Evolutionary conservation across 2,113 vertebrate genomes (phyloP).

Genomic region (Notothenia coriiceps): DNA sequence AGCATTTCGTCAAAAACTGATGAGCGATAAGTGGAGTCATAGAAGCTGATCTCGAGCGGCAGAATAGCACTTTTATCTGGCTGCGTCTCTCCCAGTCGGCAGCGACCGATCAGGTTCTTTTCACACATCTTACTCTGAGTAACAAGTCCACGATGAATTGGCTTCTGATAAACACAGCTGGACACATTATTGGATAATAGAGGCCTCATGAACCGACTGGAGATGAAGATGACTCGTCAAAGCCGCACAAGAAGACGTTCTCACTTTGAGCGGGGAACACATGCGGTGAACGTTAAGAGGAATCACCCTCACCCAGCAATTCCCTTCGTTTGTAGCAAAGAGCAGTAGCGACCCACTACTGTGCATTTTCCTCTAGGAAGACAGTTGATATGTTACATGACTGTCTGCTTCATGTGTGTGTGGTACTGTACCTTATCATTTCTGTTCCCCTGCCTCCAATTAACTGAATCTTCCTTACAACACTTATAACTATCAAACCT

Average conservation of each 20-base stretch:
- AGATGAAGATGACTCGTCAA: constrained; percentile 1
- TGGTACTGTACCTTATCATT: constrained; percentile 12
- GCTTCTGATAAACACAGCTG: constrained; percentile 10
- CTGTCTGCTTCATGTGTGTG: background rate
- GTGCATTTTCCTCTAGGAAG: background rate
- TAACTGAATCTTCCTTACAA: constrained; percentile 18
- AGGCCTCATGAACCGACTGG: background rate
- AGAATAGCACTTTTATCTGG: background rate
- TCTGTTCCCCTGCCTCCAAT: constrained; percentile 27
- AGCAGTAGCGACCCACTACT: background rate
- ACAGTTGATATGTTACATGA: constrained; percentile 9
- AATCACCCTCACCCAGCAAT: constrained; percentile 2
- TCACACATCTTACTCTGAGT: constrained; percentile 9
- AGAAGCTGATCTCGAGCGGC: background rate
- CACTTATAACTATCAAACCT: constrained; percentile 25
- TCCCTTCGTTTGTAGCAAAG: constrained; percentile 2
- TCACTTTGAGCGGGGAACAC: constrained; percentile 4
- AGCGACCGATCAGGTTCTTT: background rate
- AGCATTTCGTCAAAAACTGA: constrained; percentile 5
- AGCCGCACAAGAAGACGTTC: background rate
- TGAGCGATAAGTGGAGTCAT: background rate
- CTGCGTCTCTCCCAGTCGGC: background rate
- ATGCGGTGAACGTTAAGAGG: background rate
- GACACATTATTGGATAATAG: constrained; percentile 23
- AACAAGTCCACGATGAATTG: constrained; percentile 2